Base-by-base conservation (phyloP, 2,113 vertebrate genomes). In the Hippopotamus amphibius region DNA sequence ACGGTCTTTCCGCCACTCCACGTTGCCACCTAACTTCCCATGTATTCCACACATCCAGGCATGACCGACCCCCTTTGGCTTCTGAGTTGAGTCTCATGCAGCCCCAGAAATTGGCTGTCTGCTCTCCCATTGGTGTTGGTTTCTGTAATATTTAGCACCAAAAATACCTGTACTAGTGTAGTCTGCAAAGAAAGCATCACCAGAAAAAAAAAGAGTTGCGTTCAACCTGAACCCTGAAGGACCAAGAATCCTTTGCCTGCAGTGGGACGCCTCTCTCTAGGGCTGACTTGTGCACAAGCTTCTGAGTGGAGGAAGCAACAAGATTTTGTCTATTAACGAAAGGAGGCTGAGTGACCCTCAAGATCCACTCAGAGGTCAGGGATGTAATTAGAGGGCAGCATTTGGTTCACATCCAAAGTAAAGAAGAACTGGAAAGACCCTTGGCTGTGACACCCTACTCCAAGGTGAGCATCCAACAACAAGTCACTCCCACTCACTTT, bases 61-160 rank as follows among this genome's bases (percentile, higher is more conserved):
- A 17, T 3, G 24, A 11, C 5, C 24, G 77, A 59, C n/a, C 43
- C 46, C 22, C 26, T 77, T 80, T 69, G 1, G 12, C 59, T 88
- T 85, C 46, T 66, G 43, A 30, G 33, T 0, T 28, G 55, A 79
- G 33, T 50, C 63, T 69, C 71, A 2, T 0, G 0, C 17, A 30
- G 48, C 30, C 72, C 66, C 19, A 17, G 61, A 84, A 46, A 19
- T 2, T 24, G 17, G 48, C 50, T 37, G 53, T 11, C 26, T 33
- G 68, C 37, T 37, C 16, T 53, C 46, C 33, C 10, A 0, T 65
- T 22, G n/a, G 7, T 24, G 3, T 55, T 86, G 90, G 76, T 74
- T 93, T 94, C 92, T 33, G 33, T 15, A 85, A 84, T 68, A 16
- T 88, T 93, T 98, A 98, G 97, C 97, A 98, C 97, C 97, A 97